phyloP scores from a whole-genome alignment of 2,113 vertebrate genomes.

The Xiphophorus couchianus region DNA sequence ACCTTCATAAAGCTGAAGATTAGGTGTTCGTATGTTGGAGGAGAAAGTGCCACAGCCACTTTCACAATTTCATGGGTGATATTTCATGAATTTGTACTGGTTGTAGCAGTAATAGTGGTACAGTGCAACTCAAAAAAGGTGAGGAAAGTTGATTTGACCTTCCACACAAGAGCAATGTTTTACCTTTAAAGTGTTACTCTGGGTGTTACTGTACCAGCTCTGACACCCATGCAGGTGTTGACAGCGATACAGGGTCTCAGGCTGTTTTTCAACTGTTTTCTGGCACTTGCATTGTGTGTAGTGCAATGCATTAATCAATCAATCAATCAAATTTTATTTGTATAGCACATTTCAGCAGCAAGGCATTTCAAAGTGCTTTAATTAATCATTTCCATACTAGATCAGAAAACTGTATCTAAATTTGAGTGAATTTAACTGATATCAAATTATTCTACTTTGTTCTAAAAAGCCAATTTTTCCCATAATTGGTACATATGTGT shows the following conservation, averaged over 20 bases:
- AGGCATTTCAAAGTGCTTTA: too few relatives aligned
- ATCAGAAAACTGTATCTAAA: slow-evolving; percentile 9
- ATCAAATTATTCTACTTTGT: not conserved
- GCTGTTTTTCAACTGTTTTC: slow-evolving; percentile 30
- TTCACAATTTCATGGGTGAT: slow-evolving; percentile 20
- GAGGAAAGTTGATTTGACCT: slow-evolving; percentile 34
- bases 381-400: slow-evolving; percentile 2
- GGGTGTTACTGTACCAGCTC: slow-evolving; percentile 29
- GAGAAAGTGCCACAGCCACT: slow-evolving; percentile 13
- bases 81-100: not conserved
- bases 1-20: not conserved
- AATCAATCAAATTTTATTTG: too few relatives aligned
- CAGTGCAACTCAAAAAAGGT: slow-evolving; percentile 11
- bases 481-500: too few relatives aligned
- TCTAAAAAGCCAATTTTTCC: not conserved
- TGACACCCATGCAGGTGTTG: slow-evolving; percentile 36
- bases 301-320: not conserved
- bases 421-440: not conserved
- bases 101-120: not conserved
- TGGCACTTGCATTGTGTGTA: not conserved
- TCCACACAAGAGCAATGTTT: slow-evolving; percentile 31
- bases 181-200: slow-evolving; percentile 24
- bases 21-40: not conserved
- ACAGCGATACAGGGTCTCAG: slow-evolving; percentile 19
- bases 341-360: too few relatives aligned